Evolutionary conservation across 2,888 invertebrate species (phyloP), one percentile per base, ranked within the genome.

Genomic region (Drosophila setosimentum): DNA sequence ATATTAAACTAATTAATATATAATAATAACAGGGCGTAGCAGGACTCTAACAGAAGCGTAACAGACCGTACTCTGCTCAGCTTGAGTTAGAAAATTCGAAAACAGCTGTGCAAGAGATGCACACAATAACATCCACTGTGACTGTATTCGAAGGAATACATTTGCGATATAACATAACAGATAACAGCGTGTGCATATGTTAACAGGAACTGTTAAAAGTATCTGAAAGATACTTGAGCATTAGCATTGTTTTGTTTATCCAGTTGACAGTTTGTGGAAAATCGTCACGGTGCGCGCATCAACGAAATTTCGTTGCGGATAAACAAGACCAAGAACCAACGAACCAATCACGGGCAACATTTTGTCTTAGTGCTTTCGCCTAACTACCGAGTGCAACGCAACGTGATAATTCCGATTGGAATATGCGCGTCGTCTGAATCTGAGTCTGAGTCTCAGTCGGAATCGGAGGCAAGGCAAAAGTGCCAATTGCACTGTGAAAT

Each of bases 251-350:
- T 78, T 92, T 92, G 91, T 92, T 92, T 91, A 90, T 91, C 82
- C 86, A 88, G 84, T 89, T 91, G 92, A 89, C 92, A 92, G 91
- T 92, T 91, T 91, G 87, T 89, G 89, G 92, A 91, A 92, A 91
- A 89, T 90, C 91, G 90, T 92, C 91, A 91, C 91, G 91, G 91
- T 89, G 92, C 83, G 78, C 83, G 83, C 87, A 91, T 90, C 87
- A 82, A 75, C 73, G 71, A 60, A 80, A 71, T 78, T 73, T 79
- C 80, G 87, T 80, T 62, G 80, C 85, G 89, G 87, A 89, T 82
- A 62, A 72, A 50, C 55, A 74, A 68, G 65, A 45, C 54, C 59
- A 24, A 45, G 24, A 45, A 8, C 40, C 21, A 40, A 29, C 10
- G 45, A 45, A 8, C 45, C 40, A 40, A 49, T 11, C 27, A 37